A percentile compares a stretch with the other conserved stretches of the same genome.
These are phyloP conservation scores for Lophotis ruficrista DNA, from an alignment of 2,113 vertebrate genomes.

Conservation along the genomic window DNA sequence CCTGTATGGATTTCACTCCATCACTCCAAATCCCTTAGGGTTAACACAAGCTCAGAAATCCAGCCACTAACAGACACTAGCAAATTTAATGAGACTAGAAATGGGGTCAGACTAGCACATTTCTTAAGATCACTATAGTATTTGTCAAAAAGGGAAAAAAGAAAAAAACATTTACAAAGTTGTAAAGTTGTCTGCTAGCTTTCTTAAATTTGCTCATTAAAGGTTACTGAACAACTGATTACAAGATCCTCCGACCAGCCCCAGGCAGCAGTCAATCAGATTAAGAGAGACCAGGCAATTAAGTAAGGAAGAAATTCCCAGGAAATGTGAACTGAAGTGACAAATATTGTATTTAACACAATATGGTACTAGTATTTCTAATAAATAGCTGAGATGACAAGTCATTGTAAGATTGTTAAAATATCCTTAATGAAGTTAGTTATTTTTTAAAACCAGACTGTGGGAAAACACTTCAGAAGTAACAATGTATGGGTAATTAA, in stretches of 20 bases:
- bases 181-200: background rate
- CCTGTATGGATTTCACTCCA: background rate
- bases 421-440: background rate
- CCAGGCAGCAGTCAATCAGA: background rate
- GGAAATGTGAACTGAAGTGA: background rate
- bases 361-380: background rate
- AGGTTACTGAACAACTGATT: constrained; percentile 33
- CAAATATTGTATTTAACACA: background rate
- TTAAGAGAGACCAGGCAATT: constrained; percentile 24
- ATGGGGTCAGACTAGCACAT: constrained; percentile 15
- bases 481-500: background rate
- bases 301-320: background rate
- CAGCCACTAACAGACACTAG: background rate
- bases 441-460: background rate
- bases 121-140: background rate
- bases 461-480: background rate
- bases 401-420: background rate
- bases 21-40: background rate
- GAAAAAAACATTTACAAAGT: constrained; percentile 6
- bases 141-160: constrained; percentile 14
- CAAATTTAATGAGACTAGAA: constrained; percentile 59
- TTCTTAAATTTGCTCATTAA: constrained; percentile 36
- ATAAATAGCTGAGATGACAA: background rate
- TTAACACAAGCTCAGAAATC: constrained; percentile 21
- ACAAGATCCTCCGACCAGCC: constrained; percentile 7